Evolutionary conservation across 1,140 invertebrate genomes (phyloP), one percentile per base, ranked within the genome.

Genomic region (Pogonomyrmex barbatus): DNA sequence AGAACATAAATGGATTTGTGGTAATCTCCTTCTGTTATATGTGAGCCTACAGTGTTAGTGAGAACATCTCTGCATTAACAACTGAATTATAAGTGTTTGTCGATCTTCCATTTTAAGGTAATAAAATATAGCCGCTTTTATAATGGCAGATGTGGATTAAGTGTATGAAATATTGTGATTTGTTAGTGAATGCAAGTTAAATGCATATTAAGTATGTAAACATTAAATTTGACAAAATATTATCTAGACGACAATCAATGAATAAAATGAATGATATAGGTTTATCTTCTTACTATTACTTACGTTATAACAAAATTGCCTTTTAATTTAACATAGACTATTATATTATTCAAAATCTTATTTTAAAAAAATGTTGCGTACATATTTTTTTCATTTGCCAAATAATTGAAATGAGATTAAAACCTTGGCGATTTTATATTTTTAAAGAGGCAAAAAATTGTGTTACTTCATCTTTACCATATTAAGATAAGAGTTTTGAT

Each of bases 1-100:
- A 91, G 87, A 86, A 92, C 93, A 94, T 95, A 95, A 94, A 93
- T 94, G 89, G 92, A 93, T 94, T 93, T 91, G 94, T 91, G 84
- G 86, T 87, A 93, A 89, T 91, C 91, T 87, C 87, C 70, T 79
- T 89, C 63, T 76, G 88, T 86, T 94, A 92, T 81, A 92, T 92
- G 88, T 92, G 86, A 85, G 83, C 67, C 86, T 89, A 90, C 88
- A 88, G 89, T 92, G 93, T 82, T 65, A 91, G 81, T 81, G 90
- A 89, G 89, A 94, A 92, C 92, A 93, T 90, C 87, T 89, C 71
- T 17, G 77, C 79, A 85, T 79, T 77, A 56, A 60, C 50, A 71
- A 63, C 24, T 81, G 52, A 86, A 85, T 70, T 67, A 78, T 60
- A 73, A 83, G 58, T 82, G 79, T n/a, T 56, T 58, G 58, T 83